Conservation (phyloP, 2,888 invertebrate genomes). For the Heliconius cydno region DNA sequence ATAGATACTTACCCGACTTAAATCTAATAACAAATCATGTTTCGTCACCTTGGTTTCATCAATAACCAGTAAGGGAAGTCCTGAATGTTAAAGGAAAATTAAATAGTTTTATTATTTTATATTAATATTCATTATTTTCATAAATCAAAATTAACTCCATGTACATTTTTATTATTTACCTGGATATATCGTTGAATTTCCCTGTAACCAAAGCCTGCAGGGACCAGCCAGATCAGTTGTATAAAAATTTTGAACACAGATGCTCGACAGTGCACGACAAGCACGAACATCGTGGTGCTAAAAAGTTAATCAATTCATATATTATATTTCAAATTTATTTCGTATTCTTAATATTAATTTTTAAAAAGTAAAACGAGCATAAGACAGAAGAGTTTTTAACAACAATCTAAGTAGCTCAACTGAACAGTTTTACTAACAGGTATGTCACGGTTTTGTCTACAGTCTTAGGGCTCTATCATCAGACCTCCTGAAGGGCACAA, state of each 20-base stretch:
- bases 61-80: constrained; percentile 39
- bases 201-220: constrained; percentile 71
- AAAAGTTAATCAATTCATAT: constrained; percentile 26
- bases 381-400: not conserved
- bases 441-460: not conserved
- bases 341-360: not conserved
- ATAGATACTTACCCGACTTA: constrained; percentile 35
- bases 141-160: not conserved
- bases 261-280: constrained; percentile 64
- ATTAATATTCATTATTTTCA: not conserved
- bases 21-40: constrained; percentile 28
- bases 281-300: constrained; percentile 51
- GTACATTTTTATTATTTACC: constrained; percentile 52
- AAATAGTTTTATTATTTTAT: not conserved
- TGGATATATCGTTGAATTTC: constrained; percentile 57
- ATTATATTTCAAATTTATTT: not conserved
- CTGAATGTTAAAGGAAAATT: constrained; percentile 18
- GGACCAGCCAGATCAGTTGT: constrained; percentile 66
- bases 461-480: too few relatives aligned
- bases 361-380: not conserved
- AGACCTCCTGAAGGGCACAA: too few relatives aligned
- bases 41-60: constrained; percentile 24
- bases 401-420: not conserved
- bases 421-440: not conserved
- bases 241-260: constrained; percentile 71